Base-by-base conservation (phyloP, 2,888 invertebrate genomes). In the Hemithea aestivaria region DNA sequence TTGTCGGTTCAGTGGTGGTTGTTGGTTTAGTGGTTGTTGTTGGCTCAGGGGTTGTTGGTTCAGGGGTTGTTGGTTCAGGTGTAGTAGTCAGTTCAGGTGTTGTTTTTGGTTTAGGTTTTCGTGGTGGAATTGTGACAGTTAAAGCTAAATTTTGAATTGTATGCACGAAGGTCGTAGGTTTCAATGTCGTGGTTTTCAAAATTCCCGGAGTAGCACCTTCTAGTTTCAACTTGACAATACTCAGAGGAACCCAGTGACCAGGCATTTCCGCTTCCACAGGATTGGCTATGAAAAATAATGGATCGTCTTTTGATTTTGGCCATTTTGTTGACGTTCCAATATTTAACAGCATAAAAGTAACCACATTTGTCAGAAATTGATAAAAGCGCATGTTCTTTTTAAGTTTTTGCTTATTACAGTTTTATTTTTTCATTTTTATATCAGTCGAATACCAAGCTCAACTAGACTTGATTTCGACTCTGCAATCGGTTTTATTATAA, bases 201-300 rank as follows among this genome's bases (percentile, higher is more conserved):
- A 5, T 5, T 4, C 16, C 5, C 16, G 40, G 20, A 1, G 54
- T 35, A 5, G 53, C 47, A 2, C 60, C 58, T 16, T 51, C 56
- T 1, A 71, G 48, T n/a, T 67, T 66, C 1, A 53, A 46, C 48
- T 75, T 79, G 3, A 77, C 41, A 2, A 79, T 56, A 43, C 76
- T 77, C 1, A 66, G 35, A 0, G 78, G 78, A 21, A 79, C 53
- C 76, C 78, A 79, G 33, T 79, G 78, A 0, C 77, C 71, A 1
- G 78, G 78, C 66, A 77, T 60, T 2, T 68, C 53, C 0, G 77
- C 64, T 51, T 78, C 78, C 1, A 78, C 57, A 0, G 78, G 78
- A 29, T 79, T 79, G 0, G 69, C 73, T 8, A 79, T 68, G 38
- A 67, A 78, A 1, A 75, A 35, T 11, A 58, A 35, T 2, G 43